Percentiles rank a stretch among this genome's conserved stretches.
phyloP scores from a whole-genome alignment of 2,797 vertebrate genomes.

The Pogoniulus pusillus region DNA sequence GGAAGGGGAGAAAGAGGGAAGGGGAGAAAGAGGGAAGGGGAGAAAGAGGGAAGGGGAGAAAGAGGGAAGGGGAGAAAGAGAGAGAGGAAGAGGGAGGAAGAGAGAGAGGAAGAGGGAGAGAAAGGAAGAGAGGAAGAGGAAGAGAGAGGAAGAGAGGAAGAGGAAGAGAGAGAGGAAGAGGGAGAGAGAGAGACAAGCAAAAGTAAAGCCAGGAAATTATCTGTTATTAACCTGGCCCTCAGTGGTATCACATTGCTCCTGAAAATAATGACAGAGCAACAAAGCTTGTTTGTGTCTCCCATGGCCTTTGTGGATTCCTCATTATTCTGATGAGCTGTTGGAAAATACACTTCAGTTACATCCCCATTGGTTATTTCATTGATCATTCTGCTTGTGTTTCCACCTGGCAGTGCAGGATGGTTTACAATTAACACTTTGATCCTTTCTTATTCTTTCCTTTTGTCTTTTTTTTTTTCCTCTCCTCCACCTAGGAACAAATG shows the following conservation, averaged over 20 bases:
- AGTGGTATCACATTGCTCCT: conserved; percentile 34
- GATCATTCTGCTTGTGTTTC: conserved; percentile 55
- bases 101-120: too few relatives aligned
- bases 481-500: background rate
- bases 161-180: too few relatives aligned
- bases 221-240: conserved; percentile 52
- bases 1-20: too few relatives aligned
- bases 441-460: background rate
- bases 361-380: conserved; percentile 4
- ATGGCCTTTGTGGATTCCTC: conserved; percentile 18
- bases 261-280: conserved; percentile 58
- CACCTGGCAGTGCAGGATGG: conserved; percentile 6
- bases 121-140: too few relatives aligned
- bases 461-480: accelerated
- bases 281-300: conserved; percentile 49
- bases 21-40: too few relatives aligned
- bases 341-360: conserved; percentile 41
- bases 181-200: background rate
- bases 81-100: too few relatives aligned
- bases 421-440: conserved; percentile 52
- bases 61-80: too few relatives aligned
- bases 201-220: conserved; percentile 52
- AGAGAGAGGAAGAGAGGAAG: too few relatives aligned
- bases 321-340: conserved; percentile 42
- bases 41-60: too few relatives aligned